phyloP scores from a whole-genome alignment of 2,113 vertebrate genomes.

The Alethe diademata region DNA sequence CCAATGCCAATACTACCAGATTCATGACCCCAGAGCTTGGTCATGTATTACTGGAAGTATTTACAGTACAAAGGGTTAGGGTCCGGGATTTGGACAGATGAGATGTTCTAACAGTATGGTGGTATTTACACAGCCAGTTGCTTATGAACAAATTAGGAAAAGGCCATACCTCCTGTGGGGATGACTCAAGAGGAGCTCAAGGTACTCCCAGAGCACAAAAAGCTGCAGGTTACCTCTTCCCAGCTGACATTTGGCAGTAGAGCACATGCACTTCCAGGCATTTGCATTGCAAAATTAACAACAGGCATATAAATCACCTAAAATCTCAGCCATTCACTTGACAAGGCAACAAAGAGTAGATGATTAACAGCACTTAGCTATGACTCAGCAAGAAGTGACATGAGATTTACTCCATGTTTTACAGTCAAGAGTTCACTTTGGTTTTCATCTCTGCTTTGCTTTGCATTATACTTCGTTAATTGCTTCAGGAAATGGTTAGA shows the following conservation, averaged over 20 bases:
- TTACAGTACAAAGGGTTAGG: not conserved
- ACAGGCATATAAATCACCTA: not conserved
- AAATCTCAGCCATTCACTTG: not conserved
- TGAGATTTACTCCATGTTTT: not conserved
- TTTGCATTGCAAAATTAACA: conserved; percentile 23
- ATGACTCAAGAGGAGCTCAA: not conserved
- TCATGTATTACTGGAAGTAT: not conserved
- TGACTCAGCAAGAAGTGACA: not conserved
- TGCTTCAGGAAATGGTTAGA: conserved; percentile 25
- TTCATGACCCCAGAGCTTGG: not conserved
- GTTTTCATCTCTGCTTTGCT: not conserved
- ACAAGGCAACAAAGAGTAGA: not conserved
- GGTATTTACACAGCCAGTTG: not conserved
- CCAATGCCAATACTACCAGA: not conserved
- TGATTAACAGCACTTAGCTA: conserved; percentile 7
- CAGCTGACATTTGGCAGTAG: not conserved
- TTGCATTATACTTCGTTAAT: not conserved
- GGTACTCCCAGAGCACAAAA: not conserved
- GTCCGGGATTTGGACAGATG: not conserved
- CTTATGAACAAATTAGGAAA: not conserved
- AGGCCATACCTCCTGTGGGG: not conserved
- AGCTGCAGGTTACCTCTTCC: conserved; percentile 13
- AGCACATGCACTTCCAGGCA: not conserved
- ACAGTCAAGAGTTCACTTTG: not conserved
- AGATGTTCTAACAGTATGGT: not conserved